Conservation (phyloP, 92 coral and sea anemone genomes). For the Ricordea florida region DNA sequence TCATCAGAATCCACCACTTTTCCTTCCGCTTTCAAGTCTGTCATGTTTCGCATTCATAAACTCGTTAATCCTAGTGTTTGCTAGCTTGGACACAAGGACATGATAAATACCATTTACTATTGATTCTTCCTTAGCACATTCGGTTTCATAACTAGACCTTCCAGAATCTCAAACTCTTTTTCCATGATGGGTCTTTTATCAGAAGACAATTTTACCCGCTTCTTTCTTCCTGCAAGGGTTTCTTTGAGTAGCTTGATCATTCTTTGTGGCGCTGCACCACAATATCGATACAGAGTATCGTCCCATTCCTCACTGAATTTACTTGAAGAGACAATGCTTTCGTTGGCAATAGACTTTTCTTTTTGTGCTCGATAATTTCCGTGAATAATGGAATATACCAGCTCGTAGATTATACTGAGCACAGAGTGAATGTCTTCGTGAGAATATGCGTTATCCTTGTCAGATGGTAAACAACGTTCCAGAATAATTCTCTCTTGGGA, state of each 20-base stretch:
- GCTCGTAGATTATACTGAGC: constrained; percentile 29
- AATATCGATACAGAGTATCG: constrained; percentile 24
- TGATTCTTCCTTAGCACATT: neutral
- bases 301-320: neutral
- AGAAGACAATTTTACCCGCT: neutral
- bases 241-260: constrained; percentile 12
- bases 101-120: constrained; percentile 5
- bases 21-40: constrained; percentile 21
- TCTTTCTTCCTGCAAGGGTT: neutral
- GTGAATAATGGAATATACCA: constrained; percentile 18
- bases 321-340: neutral
- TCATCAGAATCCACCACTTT: constrained; percentile 47
- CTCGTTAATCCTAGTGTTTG: constrained; percentile 8
- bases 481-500: constrained; percentile 34
- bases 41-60: constrained; percentile 3
- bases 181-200: neutral
- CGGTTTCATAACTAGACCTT: neutral
- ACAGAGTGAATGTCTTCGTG: constrained; percentile 15
- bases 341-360: neutral
- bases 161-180: neutral
- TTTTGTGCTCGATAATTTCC: neutral
- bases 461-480: neutral
- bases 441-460: neutral
- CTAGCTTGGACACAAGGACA: constrained; percentile 3
- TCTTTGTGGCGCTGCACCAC: constrained; percentile 26